Evolutionary conservation across 2,888 invertebrate genomes (phyloP).

Genomic region (Dryobotodes eremita): DNA sequence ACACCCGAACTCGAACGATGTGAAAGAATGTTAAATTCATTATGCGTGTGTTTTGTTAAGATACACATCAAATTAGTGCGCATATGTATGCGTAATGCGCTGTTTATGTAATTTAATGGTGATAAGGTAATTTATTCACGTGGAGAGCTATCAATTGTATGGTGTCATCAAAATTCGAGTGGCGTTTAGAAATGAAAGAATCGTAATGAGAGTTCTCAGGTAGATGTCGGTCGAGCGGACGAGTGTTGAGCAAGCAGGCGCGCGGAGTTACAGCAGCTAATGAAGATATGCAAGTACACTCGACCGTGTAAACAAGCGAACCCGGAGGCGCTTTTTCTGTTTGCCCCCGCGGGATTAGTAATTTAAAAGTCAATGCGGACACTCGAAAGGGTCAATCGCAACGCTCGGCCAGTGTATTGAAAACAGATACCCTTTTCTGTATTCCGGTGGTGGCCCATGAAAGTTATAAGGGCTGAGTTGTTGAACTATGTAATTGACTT

Average conservation of each 20-base stretch:
- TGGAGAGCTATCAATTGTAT: constrained; percentile 64
- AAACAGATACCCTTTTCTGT: constrained; percentile 91
- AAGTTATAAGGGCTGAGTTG: constrained; percentile 91
- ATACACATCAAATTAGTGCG: constrained; percentile 80
- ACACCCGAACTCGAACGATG: constrained; percentile 76
- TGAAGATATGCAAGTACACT: constrained; percentile 90
- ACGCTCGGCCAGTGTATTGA: constrained; percentile 87
- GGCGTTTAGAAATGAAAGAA: constrained; percentile 72
- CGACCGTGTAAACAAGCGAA: constrained; percentile 87
- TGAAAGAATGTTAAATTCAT: constrained; percentile 85
- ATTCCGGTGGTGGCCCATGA: constrained; percentile 89
- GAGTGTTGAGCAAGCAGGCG: constrained; percentile 85
- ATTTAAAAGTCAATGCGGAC: constrained; percentile 91
- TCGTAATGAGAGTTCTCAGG: constrained; percentile 74
- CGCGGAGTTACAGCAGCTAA: constrained; percentile 80
- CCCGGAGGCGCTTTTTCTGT: constrained; percentile 86
- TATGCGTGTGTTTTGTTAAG: constrained; percentile 80
- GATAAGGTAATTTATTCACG: constrained; percentile 70
- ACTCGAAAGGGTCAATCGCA: constrained; percentile 90
- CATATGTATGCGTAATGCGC: constrained; percentile 77
- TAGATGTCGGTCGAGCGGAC: constrained; percentile 61
- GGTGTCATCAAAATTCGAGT: constrained; percentile 73
- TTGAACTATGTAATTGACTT: constrained; percentile 91
- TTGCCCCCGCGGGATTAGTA: constrained; percentile 90
- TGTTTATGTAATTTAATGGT: constrained; percentile 73